Percentiles rank a stretch among this genome's conserved stretches.
phyloP scores from a whole-genome alignment of 2,888 invertebrate species.

The Caenorhabditis sp. region DNA sequence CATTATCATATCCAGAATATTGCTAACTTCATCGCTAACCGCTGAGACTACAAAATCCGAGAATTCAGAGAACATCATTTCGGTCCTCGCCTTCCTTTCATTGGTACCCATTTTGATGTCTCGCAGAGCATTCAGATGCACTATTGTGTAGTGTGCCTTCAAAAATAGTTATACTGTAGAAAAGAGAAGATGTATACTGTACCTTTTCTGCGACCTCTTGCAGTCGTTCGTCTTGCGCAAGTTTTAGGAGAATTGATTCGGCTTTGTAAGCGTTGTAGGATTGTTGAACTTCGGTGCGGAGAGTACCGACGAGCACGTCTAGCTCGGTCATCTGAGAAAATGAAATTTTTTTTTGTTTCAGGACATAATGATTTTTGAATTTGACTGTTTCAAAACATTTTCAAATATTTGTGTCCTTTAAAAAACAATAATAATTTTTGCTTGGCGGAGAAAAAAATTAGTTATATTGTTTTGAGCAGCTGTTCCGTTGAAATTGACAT shows the following conservation, averaged over 20 bases:
- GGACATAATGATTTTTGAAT: not conserved
- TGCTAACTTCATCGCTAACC: constrained; percentile 44
- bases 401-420: no score
- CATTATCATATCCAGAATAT: constrained; percentile 48
- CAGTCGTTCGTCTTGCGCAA: constrained; percentile 48
- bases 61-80: constrained; percentile 14
- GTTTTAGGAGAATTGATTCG: constrained; percentile 46
- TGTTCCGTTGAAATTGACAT: no score
- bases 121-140: constrained; percentile 49
- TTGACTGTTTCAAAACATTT: no score
- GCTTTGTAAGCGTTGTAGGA: constrained; percentile 51
- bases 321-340: constrained; percentile 47
- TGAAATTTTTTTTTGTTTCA: not conserved
- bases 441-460: no score
- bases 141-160: constrained; percentile 57
- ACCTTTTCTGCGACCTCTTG: constrained; percentile 51
- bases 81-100: constrained; percentile 50
- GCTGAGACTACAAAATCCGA: constrained; percentile 20
- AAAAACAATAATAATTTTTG: no score
- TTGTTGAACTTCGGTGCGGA: constrained; percentile 54
- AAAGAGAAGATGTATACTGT: no score
- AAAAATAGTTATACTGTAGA: constrained; percentile 5
- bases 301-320: constrained; percentile 53
- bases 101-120: no score
- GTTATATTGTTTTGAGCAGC: no score